A percentile compares a stretch with the other conserved stretches of the same genome.
Evolutionary conservation across 2,888 invertebrate species (phyloP).

Genomic region (Apantesis nais): DNA sequence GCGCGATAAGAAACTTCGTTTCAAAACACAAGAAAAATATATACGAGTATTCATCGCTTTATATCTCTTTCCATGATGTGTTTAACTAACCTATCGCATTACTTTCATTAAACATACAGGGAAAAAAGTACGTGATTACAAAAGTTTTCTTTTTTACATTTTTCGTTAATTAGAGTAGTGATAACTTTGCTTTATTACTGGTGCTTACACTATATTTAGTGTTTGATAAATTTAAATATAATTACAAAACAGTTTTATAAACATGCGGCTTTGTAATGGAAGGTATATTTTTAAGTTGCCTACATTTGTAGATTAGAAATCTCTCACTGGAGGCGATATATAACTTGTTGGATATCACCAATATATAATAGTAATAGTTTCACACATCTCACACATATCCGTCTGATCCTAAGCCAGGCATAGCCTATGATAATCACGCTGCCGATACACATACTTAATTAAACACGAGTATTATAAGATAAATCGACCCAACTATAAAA

Average conservation of each 20-base stretch:
- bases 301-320: background rate
- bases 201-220: slow-evolving; percentile 16
- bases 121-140: background rate
- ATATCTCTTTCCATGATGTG: background rate
- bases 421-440: no score
- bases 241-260: slow-evolving; percentile 21
- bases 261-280: background rate
- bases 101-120: background rate
- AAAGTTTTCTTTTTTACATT: slow-evolving; percentile 21
- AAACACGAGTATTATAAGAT: no score
- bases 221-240: slow-evolving; percentile 42
- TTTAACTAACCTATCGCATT: background rate
- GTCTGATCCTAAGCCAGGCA: no score
- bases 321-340: background rate
- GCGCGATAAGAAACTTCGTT: no score
- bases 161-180: slow-evolving; percentile 33
- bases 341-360: no score
- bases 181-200: slow-evolving; percentile 33
- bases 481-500: no score
- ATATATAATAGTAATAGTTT: no score
- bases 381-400: no score
- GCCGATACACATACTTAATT: no score
- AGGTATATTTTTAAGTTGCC: background rate
- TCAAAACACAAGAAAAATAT: no score
- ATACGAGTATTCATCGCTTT: background rate